phyloP scores from a whole-genome alignment of 2,888 invertebrate genomes.

The Melieria omissa region DNA sequence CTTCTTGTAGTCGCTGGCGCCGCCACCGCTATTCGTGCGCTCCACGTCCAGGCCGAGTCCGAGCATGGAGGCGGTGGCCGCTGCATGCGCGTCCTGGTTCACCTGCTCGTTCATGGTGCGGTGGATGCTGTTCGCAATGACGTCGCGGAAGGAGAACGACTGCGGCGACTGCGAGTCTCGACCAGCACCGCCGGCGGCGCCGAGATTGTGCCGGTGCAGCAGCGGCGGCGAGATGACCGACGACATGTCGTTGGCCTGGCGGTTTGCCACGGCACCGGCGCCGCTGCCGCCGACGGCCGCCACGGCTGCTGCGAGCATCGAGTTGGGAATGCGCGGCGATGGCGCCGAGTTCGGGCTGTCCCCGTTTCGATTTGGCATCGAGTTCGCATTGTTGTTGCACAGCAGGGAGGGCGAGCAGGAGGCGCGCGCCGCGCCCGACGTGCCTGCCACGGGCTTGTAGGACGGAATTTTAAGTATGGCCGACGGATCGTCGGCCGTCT shows the following conservation, averaged over 20 bases:
- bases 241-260: conserved; percentile 53
- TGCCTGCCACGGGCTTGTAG: conserved; percentile 76
- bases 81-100: conserved; percentile 59
- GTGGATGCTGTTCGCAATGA: conserved; percentile 91
- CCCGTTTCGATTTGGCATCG: conserved; percentile 65
- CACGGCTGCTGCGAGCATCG: conserved; percentile 56
- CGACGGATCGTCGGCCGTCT: conserved; percentile 74
- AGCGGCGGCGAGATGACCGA: conserved; percentile 68
- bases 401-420: conserved; percentile 51
- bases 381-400: conserved; percentile 50
- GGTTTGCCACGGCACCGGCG: conserved; percentile 39
- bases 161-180: conserved; percentile 71
- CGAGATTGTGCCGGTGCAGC: conserved; percentile 46
- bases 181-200: conserved; percentile 27
- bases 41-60: conserved; percentile 47
- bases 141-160: conserved; percentile 82
- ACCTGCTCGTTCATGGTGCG: conserved; percentile 73
- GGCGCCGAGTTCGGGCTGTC: conserved; percentile 66
- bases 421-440: conserved; percentile 53
- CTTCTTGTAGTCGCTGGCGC: conserved; percentile 65
- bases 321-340: conserved; percentile 51
- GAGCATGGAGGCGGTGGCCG: conserved; percentile 47
- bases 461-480: conserved; percentile 94
- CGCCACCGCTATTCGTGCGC: conserved; percentile 66
- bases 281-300: conserved; percentile 51